phyloP scores from a whole-genome alignment of 2,888 invertebrate genomes.

The Syrista parreyssii region DNA sequence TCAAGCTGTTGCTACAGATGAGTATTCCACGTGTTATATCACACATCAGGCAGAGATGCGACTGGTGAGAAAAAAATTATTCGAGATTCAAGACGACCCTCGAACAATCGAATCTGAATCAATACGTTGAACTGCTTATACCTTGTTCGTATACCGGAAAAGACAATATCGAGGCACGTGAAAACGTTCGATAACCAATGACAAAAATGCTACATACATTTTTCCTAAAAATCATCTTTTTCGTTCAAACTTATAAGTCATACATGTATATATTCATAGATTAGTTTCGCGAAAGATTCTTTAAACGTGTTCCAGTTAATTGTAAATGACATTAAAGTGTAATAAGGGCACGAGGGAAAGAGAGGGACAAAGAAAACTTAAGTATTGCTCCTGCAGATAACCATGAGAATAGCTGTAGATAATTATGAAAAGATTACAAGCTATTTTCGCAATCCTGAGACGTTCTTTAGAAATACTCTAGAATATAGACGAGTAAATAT shows the following conservation, averaged over 20 bases:
- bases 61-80: neutral
- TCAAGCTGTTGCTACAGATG: neutral
- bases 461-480: neutral
- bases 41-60: neutral
- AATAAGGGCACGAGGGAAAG: neutral
- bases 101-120: neutral
- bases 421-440: constrained; percentile 50
- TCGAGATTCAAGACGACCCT: neutral
- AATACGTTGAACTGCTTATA: neutral
- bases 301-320: neutral
- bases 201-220: neutral
- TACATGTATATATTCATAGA: neutral
- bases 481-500: neutral
- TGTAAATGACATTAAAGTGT: neutral
- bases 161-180: neutral
- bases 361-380: constrained; percentile 13
- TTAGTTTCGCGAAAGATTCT: neutral
- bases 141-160: neutral
- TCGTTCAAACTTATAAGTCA: neutral
- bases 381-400: constrained; percentile 50
- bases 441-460: constrained; percentile 8
- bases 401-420: constrained; percentile 45
- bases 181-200: too few relatives aligned
- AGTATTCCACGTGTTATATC: neutral
- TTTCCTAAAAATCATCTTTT: neutral